These are phyloP conservation scores for Eleutherodactylus coqui DNA, from an alignment of 2,797 vertebrate species.

Conservation along the genomic window DNA sequence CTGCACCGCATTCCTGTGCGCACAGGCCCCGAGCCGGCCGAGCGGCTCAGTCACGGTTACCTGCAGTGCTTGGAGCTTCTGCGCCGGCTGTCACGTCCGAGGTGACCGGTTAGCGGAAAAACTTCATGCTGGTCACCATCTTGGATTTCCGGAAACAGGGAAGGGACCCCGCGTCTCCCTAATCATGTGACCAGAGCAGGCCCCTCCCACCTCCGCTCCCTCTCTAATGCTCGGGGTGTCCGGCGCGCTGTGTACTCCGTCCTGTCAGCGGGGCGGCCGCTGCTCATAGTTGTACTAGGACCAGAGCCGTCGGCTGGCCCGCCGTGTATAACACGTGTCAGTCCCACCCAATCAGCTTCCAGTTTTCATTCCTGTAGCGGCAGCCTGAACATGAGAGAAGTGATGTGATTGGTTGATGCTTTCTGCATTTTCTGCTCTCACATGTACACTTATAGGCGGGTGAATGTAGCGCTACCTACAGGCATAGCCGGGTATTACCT, in stretches of 20 bases:
- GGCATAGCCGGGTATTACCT: too few species aligned
- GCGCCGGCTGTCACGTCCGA: slow-evolving; percentile 33
- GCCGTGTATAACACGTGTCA: too few species aligned
- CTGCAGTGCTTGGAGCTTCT: background rate
- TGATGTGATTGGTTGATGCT: background rate
- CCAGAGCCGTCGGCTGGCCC: too few species aligned
- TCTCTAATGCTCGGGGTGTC: background rate
- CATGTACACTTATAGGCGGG: too few species aligned
- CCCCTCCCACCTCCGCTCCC: slow-evolving; percentile 28
- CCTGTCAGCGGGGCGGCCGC: too few species aligned
- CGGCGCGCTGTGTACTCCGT: too few species aligned
- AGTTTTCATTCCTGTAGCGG: background rate
- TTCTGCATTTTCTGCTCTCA: too few species aligned
- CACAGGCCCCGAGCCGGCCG: background rate
- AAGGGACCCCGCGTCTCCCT: slow-evolving; percentile 48
- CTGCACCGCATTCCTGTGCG: slow-evolving; percentile 12
- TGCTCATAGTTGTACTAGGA: too few species aligned
- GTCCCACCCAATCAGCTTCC: background rate
- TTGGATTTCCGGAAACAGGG: slow-evolving; percentile 58
- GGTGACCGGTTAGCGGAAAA: slow-evolving; percentile 48
- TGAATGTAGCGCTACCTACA: too few species aligned
- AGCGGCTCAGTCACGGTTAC: background rate
- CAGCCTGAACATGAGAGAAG: background rate
- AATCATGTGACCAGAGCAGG: slow-evolving; percentile 34
- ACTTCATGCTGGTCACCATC: slow-evolving; percentile 59